These are phyloP conservation scores for Saccopteryx bilineata DNA, from an alignment of 2,113 vertebrate species.

Conservation along the genomic window DNA sequence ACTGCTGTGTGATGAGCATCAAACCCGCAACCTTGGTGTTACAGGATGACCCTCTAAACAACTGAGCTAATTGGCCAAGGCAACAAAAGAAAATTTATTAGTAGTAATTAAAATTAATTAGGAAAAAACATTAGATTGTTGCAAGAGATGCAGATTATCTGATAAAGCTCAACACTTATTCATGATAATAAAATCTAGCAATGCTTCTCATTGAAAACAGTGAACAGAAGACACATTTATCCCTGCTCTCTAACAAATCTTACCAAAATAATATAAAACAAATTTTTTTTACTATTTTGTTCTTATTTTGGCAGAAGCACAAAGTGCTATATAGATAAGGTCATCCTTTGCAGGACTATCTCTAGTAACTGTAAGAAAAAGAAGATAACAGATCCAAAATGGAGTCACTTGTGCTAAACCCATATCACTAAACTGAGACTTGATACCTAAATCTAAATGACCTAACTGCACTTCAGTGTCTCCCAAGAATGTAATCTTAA, in stretches of 20 bases:
- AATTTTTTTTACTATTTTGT: background rate
- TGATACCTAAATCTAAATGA: background rate
- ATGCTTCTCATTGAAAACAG: background rate
- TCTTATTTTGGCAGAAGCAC: background rate
- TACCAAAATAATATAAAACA: background rate
- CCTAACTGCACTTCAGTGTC: background rate
- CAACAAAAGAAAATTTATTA: background rate
- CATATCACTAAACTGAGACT: background rate
- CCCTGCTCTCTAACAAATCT: background rate
- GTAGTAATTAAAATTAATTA: conserved; percentile 8
- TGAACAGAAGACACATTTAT: background rate
- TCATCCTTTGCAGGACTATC: background rate
- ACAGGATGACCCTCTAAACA: too few species aligned
- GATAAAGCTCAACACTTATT: background rate
- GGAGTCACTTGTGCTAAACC: background rate
- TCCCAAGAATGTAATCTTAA: too few species aligned
- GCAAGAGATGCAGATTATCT: background rate
- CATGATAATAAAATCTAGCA: background rate
- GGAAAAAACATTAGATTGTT: background rate
- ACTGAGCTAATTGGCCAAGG: too few species aligned
- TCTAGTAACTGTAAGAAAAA: background rate
- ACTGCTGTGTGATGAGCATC: too few species aligned
- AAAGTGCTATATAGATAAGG: background rate
- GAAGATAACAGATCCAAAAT: background rate
- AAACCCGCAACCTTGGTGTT: too few species aligned